Percentiles rank a stretch among this genome's conserved stretches.
These are phyloP conservation scores for Polypterus senegalus DNA, from an alignment of 2,113 vertebrate species.

Conservation along the genomic window DNA sequence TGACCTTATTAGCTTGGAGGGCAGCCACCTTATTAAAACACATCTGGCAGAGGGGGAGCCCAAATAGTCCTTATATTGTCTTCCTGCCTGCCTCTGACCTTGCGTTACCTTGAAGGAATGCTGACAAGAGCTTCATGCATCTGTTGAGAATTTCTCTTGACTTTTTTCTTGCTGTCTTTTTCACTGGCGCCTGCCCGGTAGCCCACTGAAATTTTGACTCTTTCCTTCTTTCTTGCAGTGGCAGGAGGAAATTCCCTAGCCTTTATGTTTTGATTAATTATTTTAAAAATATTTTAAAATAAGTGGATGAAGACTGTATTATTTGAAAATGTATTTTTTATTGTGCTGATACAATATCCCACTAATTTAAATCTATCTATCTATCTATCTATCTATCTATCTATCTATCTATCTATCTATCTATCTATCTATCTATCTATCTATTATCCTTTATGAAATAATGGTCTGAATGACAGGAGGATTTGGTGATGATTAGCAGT, in stretches of 20 bases:
- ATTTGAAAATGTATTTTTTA: too few relatives aligned
- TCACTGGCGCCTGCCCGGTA: constrained; percentile 62
- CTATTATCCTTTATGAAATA: neutral
- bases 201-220: constrained; percentile 46
- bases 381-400: neutral
- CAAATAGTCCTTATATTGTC: constrained; percentile 73
- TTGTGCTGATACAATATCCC: too few relatives aligned
- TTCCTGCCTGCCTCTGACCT: constrained; percentile 65
- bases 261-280: constrained; percentile 17
- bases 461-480: too few relatives aligned
- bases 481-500: too few relatives aligned
- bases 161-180: constrained; percentile 39
- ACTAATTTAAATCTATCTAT: neutral
- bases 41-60: constrained; percentile 85
- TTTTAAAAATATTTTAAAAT: too few relatives aligned
- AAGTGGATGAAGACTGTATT: too few relatives aligned
- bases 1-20: constrained; percentile 95
- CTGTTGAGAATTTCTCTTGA: constrained; percentile 62
- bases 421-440: neutral
- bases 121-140: constrained; percentile 63
- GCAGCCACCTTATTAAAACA: constrained; percentile 90
- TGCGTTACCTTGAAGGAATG: constrained; percentile 80
- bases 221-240: constrained; percentile 37
- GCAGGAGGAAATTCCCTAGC: constrained; percentile 29
- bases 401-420: constrained; percentile 23